Conservation (phyloP, 1,140 invertebrate species). For the Cephus cinctus region DNA sequence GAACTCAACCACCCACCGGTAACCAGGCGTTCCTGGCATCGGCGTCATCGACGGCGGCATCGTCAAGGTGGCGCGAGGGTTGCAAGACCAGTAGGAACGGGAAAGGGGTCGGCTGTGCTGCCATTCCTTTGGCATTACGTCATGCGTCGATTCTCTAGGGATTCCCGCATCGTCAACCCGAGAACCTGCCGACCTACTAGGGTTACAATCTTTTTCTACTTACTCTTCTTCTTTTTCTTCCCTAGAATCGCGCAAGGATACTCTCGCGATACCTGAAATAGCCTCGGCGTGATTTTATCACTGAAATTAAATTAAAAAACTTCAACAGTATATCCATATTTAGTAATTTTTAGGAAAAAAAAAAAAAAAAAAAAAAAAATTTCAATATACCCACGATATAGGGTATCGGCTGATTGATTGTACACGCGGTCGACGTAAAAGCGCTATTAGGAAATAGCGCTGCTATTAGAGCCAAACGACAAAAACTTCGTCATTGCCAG, state of each 20-base stretch:
- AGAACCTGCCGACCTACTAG: too few relatives aligned
- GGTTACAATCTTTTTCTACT: neutral
- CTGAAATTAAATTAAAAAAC: too few relatives aligned
- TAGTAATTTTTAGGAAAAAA: too few relatives aligned
- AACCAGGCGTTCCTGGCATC: constrained; percentile 1
- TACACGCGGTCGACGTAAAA: too few relatives aligned
- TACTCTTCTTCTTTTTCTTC: neutral
- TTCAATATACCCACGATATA: too few relatives aligned
- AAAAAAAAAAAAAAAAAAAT: too few relatives aligned
- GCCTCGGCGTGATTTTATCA: neutral
- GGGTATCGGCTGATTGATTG: too few relatives aligned
- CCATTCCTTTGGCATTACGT: constrained; percentile 31
- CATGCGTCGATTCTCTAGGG: constrained; percentile 33
- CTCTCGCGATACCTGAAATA: neutral
- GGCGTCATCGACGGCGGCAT: constrained; percentile 3
- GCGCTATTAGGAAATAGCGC: constrained; percentile 35
- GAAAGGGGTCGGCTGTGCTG: neutral
- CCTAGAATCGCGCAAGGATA: neutral
- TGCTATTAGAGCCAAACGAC: constrained; percentile 43
- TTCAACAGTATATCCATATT: too few relatives aligned
- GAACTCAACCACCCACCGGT: neutral
- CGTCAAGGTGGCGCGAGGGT: neutral
- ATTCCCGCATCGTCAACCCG: constrained; percentile 25
- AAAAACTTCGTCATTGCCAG: constrained; percentile 38
- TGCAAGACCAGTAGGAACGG: too few relatives aligned